A percentile compares a stretch with the other conserved stretches of the same genome.
Evolutionary conservation across 2,797 vertebrate species (phyloP).

Genomic region (Danio kyathit): DNA sequence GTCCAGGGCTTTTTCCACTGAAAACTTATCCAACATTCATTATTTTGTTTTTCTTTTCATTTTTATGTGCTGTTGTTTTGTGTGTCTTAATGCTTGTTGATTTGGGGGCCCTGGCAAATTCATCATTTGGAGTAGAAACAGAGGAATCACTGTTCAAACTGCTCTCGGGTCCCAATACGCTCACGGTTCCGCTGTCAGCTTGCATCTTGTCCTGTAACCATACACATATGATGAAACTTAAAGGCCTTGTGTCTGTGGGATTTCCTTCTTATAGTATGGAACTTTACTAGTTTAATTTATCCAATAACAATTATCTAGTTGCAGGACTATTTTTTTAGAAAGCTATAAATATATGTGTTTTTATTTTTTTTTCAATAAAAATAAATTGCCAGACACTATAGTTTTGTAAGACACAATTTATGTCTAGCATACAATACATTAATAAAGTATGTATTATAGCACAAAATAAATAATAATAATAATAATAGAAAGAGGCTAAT

Average conservation of each 20-base stretch:
- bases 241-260: not conserved
- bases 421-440: too few species aligned
- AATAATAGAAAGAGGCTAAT: too few species aligned
- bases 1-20: slow-evolving; percentile 62
- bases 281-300: too few species aligned
- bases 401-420: too few species aligned
- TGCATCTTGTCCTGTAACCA: slow-evolving; percentile 56
- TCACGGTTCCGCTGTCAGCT: slow-evolving; percentile 62
- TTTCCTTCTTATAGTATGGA: not conserved
- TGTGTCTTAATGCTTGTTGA: slow-evolving; percentile 55
- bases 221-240: not conserved
- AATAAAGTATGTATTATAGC: too few species aligned
- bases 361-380: too few species aligned
- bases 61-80: slow-evolving; percentile 45
- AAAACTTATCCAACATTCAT: slow-evolving; percentile 68
- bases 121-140: not conserved
- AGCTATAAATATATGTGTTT: too few species aligned
- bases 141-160: slow-evolving; percentile 60
- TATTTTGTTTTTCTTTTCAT: slow-evolving; percentile 40
- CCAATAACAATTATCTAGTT: too few species aligned
- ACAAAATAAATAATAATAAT: too few species aligned
- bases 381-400: too few species aligned
- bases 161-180: slow-evolving; percentile 50
- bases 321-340: too few species aligned
- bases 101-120: slow-evolving; percentile 49